Evolutionary conservation across 2,888 invertebrate genomes (phyloP).

Genomic region (Cylindroiulus punctatus): DNA sequence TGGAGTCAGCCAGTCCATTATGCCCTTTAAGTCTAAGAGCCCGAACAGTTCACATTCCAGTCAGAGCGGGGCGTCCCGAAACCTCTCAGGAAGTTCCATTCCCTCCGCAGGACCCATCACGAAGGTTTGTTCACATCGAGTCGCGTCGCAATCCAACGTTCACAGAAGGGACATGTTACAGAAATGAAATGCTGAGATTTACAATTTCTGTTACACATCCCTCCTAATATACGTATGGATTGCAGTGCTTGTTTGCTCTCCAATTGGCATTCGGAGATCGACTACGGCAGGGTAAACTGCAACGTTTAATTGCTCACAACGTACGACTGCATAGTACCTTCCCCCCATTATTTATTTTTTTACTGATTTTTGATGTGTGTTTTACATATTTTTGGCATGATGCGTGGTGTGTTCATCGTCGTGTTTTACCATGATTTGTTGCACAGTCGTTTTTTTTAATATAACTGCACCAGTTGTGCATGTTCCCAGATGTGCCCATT

Average conservation of each 20-base stretch:
- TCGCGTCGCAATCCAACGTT: not conserved
- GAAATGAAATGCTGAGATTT: not conserved
- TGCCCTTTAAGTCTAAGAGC: conserved; percentile 95
- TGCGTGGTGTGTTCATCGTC: conserved; percentile 95
- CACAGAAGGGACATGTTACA: not conserved
- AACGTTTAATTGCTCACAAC: conserved; percentile 9
- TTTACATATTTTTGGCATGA: conserved; percentile 79
- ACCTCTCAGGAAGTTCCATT: conserved; percentile 63
- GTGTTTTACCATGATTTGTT: conserved; percentile 58
- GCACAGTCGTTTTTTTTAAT: not conserved
- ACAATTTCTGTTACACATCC: not conserved
- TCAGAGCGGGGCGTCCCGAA: conserved; percentile 63
- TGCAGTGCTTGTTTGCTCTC: not conserved
- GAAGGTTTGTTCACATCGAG: conserved; percentile 75
- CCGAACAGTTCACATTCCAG: conserved; percentile 74
- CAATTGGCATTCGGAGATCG: not conserved
- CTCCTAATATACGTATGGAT: not conserved
- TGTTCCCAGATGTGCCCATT: not conserved
- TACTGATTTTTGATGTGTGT: conserved; percentile 62
- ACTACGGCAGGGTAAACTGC: conserved; percentile 17
- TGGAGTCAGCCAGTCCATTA: conserved; percentile 98
- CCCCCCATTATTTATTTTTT: conserved; percentile 61
- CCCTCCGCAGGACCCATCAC: conserved; percentile 87
- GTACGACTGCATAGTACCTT: conserved; percentile 54
- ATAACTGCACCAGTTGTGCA: conserved; percentile 8